Base-by-base conservation (phyloP, 1,140 invertebrate species). In the Zaprionus capensis region DNA sequence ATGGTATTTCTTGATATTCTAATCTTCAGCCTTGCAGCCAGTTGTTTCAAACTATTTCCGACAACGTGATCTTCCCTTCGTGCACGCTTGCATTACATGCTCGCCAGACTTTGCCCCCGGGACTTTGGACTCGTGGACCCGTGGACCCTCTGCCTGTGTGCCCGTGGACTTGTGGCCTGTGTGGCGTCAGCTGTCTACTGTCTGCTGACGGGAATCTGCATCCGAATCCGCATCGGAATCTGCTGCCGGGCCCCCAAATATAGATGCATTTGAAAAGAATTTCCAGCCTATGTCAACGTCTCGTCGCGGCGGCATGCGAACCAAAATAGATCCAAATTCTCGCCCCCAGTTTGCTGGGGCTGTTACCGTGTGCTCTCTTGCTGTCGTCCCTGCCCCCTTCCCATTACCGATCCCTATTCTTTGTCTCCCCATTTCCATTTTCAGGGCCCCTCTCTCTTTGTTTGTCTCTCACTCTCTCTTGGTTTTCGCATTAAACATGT, bases 401-500 rank as follows among this genome's bases (percentile, higher is more conserved):
- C 46, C 46, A 49, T 12, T 41, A 41, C 26, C 1, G 38, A n/a
- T 51, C 22, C 28, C 5, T 57, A 31, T 44, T n/a, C 44, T 34
- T 11, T 34, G 31, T 34, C 9, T 34, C 61, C 34, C 22, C 22
- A 55, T n/a, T 41, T 6, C 15, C 15, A 20, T 7, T 15, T 34
- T 34, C 31, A 34, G 11, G 34, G 5, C 12, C 24, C 22, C 17
- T 46, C 55, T 34, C 44, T 15, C 41, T 63, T 17, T 46, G 14
- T 15, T 28, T 46, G 41, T 34, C 44, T 11, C 41, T 14, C n/a
- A n/a, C 17, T 46, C 11, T 15, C 41, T 11, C 49, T 20, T 38
- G 61, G 24, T 87, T 88, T 88, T 88, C 85, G 84, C 84, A 88
- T 88, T 88, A 90, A 88, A 88, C 85, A 90, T 88, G 84, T 88